Conservation (phyloP, 2,888 invertebrate species). For the Leptinotarsa rubiginosa region DNA sequence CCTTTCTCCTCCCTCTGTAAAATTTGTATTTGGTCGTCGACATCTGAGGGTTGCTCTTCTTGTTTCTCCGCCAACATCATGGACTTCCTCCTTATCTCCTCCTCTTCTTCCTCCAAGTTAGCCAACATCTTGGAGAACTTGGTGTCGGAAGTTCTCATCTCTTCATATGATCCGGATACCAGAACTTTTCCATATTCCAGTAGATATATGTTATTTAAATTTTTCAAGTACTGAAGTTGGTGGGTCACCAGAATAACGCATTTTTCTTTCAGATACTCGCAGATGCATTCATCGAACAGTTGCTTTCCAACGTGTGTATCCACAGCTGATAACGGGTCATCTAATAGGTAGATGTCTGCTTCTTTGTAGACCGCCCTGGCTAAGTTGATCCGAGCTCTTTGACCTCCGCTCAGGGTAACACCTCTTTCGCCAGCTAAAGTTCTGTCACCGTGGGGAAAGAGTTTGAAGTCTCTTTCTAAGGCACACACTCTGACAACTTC, state of each 20-base stretch:
- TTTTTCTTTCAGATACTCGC: conserved; percentile 72
- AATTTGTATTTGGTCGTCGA: conserved; percentile 39
- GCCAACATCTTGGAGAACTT: conserved; percentile 74
- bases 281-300: conserved; percentile 84
- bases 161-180: conserved; percentile 77
- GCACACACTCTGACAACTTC: conserved; percentile 78
- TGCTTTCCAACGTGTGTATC: conserved; percentile 89
- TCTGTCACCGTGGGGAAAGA: conserved; percentile 82
- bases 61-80: conserved; percentile 60
- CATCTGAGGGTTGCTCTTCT: conserved; percentile 5
- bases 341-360: conserved; percentile 85
- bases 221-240: conserved; percentile 75
- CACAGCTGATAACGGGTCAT: conserved; percentile 91
- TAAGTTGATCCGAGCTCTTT: conserved; percentile 87
- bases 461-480: conserved; percentile 76
- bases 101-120: conserved; percentile 50
- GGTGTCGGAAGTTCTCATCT: conserved; percentile 76
- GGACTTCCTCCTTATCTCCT: conserved; percentile 51
- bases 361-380: conserved; percentile 84
- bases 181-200: conserved; percentile 70
- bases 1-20: conserved; percentile 71
- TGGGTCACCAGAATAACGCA: conserved; percentile 82
- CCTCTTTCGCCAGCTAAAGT: conserved; percentile 83
- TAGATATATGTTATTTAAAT: conserved; percentile 69
- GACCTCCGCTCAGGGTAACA: conserved; percentile 80